Percentiles rank a stretch among this genome's conserved stretches.
phyloP scores from a whole-genome alignment of 2,113 vertebrate genomes.

The Porphyrio hochstetteri region DNA sequence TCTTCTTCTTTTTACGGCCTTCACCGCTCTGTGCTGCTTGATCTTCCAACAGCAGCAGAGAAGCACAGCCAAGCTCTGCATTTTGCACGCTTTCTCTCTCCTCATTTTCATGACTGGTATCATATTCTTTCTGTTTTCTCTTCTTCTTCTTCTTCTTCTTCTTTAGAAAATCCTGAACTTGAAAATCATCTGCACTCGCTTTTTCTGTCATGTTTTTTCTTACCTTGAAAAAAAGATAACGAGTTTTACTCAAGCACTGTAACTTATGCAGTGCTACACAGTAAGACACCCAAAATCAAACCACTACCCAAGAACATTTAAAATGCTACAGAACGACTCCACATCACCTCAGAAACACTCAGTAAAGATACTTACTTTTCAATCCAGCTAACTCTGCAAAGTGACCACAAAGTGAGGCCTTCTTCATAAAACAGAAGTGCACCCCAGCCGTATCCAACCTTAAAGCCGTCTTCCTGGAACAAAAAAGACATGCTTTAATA shows the following conservation, averaged over 20 bases:
- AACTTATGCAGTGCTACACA: accelerated
- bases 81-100: background rate
- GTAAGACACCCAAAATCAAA: background rate
- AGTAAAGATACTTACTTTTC: background rate
- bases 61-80: accelerated
- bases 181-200: background rate
- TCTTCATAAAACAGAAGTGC: background rate
- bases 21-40: background rate
- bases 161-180: background rate
- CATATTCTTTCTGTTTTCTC: background rate
- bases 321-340: background rate
- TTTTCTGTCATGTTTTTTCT: conserved; percentile 6
- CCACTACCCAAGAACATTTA: background rate
- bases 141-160: conserved; percentile 60
- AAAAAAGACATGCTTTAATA: background rate
- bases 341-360: background rate
- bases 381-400: background rate
- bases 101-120: background rate
- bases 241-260: background rate
- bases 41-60: background rate
- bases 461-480: background rate
- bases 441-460: background rate
- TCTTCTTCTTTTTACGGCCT: background rate
- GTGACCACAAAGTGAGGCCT: background rate
- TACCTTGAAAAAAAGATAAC: background rate